Percentiles rank a stretch among this genome's conserved stretches.
phyloP scores from a whole-genome alignment of 2,888 invertebrate species.

The Thymelicus lineola region DNA sequence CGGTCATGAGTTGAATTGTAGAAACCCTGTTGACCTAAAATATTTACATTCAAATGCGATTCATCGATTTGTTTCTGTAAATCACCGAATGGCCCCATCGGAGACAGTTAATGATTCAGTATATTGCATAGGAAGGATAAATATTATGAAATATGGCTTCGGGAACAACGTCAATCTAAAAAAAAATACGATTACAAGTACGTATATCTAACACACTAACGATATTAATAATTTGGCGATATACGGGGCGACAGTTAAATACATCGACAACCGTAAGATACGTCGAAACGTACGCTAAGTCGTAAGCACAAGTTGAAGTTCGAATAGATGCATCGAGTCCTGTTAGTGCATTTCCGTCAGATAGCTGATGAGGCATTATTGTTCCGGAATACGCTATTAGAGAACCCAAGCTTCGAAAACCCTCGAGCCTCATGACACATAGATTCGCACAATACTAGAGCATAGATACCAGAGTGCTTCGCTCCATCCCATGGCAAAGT shows the following conservation, averaged over 20 bases:
- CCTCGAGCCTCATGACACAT: no score
- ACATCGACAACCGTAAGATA: conserved; percentile 21
- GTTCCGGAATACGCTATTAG: no score
- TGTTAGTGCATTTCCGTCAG: neutral
- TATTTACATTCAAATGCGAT: conserved; percentile 47
- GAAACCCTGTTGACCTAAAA: conserved; percentile 74
- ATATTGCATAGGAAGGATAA: conserved; percentile 30
- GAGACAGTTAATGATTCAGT: conserved; percentile 16
- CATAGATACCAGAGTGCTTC: no score
- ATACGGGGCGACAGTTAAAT: conserved; percentile 45
- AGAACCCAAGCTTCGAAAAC: no score
- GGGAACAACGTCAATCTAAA: conserved; percentile 34
- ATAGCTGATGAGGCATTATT: neutral
- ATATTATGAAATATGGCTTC: conserved; percentile 35
- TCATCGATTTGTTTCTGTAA: conserved; percentile 32
- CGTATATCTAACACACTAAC: conserved; percentile 46
- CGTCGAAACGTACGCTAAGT: conserved; percentile 20
- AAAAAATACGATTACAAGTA: conserved; percentile 40
- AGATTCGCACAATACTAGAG: no score
- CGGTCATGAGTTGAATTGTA: conserved; percentile 55
- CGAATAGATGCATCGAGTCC: neutral
- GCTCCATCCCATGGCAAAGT: no score
- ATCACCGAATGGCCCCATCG: conserved; percentile 45
- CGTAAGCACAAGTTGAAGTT: neutral
- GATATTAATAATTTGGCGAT: conserved; percentile 51